Evolutionary conservation across 2,888 invertebrate species (phyloP).

Genomic region (Lordiphosa fenestrarum): DNA sequence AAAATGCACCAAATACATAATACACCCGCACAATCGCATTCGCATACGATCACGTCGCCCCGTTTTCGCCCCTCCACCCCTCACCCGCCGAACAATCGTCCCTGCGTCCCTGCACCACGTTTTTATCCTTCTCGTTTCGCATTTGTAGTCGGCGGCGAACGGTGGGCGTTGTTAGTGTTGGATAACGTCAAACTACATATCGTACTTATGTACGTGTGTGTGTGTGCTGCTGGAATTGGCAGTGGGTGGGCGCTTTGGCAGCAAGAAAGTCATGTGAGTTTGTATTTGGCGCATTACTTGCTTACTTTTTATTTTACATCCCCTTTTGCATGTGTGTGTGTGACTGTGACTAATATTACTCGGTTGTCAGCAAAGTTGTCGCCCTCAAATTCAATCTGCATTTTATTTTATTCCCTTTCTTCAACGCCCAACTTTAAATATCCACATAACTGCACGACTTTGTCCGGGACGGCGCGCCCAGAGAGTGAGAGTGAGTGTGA

Average conservation of each 20-base stretch:
- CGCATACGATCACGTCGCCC: slow-evolving; percentile 63
- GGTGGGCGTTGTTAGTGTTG: slow-evolving; percentile 47
- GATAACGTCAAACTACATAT: slow-evolving; percentile 59
- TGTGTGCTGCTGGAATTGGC: neutral
- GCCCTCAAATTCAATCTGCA: slow-evolving; percentile 66
- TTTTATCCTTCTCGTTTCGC: slow-evolving; percentile 22
- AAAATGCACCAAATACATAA: slow-evolving; percentile 64
- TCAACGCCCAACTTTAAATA: slow-evolving; percentile 40
- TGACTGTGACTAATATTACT: slow-evolving; percentile 50
- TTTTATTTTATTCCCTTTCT: slow-evolving; percentile 46
- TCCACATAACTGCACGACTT: slow-evolving; percentile 25
- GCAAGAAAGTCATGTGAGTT: slow-evolving; percentile 22
- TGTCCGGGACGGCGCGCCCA: slow-evolving; percentile 10
- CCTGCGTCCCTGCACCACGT: neutral
- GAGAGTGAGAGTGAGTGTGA: neutral
- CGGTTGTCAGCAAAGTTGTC: slow-evolving; percentile 50
- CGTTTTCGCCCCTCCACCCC: neutral
- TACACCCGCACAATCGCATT: slow-evolving; percentile 60
- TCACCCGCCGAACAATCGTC: neutral
- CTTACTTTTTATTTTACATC: slow-evolving; percentile 32
- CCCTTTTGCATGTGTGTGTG: slow-evolving; percentile 1
- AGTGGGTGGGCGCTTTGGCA: slow-evolving; percentile 12
- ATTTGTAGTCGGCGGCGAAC: slow-evolving; percentile 26
- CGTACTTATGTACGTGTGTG: slow-evolving; percentile 25
- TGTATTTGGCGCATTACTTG: slow-evolving; percentile 41